A percentile compares a stretch with the other conserved stretches of the same genome.
Conservation (phyloP, 1,140 invertebrate genomes). For the Phymastichus coffea region DNA sequence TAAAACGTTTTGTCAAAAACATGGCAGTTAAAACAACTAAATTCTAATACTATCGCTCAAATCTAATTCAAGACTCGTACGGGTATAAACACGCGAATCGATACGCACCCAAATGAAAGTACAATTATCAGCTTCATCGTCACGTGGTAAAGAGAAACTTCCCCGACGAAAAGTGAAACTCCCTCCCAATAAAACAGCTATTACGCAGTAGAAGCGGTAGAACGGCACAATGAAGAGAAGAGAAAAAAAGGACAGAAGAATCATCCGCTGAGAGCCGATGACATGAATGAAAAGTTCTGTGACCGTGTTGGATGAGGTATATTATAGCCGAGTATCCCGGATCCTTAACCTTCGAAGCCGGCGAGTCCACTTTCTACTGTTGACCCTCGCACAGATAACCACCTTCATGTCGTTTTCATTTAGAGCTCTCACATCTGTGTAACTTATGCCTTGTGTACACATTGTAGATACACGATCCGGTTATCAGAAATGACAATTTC, state of each 20-base stretch:
- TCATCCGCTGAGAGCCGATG: background rate
- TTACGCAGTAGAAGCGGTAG: background rate
- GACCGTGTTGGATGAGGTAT: background rate
- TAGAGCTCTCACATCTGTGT: too few species aligned
- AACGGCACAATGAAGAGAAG: background rate
- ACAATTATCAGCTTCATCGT: too few species aligned
- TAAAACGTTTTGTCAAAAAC: too few species aligned
- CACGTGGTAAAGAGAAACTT: background rate
- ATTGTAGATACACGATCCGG: background rate
- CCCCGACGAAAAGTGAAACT: slow-evolving; percentile 11
- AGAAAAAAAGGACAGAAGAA: background rate
- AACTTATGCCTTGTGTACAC: too few species aligned
- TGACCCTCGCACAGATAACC: slow-evolving; percentile 38
- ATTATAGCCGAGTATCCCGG: slow-evolving; percentile 39
- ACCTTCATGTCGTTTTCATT: slow-evolving; percentile 24
- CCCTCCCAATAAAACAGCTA: background rate
- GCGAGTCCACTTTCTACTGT: slow-evolving; percentile 49
- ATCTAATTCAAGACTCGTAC: too few species aligned
- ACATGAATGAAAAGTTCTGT: slow-evolving; percentile 22
- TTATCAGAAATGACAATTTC: background rate
- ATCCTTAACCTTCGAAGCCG: slow-evolving; percentile 46
- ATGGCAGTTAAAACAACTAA: too few species aligned
- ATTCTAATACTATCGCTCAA: too few species aligned
- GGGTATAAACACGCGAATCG: too few species aligned
- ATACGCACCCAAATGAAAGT: too few species aligned